Percentiles rank a stretch among this genome's conserved stretches.
Conservation (phyloP, 2,113 vertebrate genomes). For the Chelonoidis abingdonii region DNA sequence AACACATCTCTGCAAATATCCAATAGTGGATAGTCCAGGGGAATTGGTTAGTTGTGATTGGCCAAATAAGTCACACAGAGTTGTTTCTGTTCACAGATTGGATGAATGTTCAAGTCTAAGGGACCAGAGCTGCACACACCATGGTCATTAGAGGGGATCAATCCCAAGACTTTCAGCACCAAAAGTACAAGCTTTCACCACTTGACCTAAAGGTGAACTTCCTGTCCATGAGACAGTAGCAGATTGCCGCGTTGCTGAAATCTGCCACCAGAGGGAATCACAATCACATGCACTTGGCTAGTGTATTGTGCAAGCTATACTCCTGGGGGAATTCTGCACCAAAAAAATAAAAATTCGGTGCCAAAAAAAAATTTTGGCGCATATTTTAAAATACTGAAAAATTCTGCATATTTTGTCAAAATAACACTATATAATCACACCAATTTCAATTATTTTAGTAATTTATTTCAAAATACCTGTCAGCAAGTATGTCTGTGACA, state of each 20-base stretch:
- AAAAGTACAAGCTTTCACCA: not conserved
- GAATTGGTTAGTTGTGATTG: not conserved
- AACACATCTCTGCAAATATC: not conserved
- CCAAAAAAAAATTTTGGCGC: too few relatives aligned
- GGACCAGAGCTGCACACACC: not conserved
- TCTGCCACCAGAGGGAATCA: not conserved
- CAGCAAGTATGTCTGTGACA: too few relatives aligned
- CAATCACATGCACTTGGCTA: not conserved
- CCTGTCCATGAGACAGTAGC: fast-evolving
- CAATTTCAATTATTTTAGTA: too few relatives aligned
- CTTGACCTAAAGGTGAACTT: not conserved
- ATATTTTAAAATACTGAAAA: too few relatives aligned
- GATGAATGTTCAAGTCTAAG: not conserved
- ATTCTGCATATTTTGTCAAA: too few relatives aligned
- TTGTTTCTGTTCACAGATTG: not conserved
- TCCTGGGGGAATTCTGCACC: too few relatives aligned
- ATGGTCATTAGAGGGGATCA: not conserved
- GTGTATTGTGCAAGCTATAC: not conserved
- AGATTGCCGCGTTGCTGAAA: not conserved
- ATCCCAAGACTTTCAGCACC: not conserved
- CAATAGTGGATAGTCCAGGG: not conserved
- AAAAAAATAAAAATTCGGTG: too few relatives aligned
- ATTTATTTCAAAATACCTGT: too few relatives aligned
- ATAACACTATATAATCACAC: too few relatives aligned
- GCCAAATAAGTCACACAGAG: not conserved